Percentiles rank a stretch among this genome's conserved stretches.
These are phyloP conservation scores for Drosophila melanogaster DNA, from an alignment of 1,140 invertebrate genomes.

Conservation along the genomic window Release_6_plus_ISO1_MT NT_033777.3:30562001-30562500, in stretches of 20 bases:
- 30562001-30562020: constrained; percentile 45
- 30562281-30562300: too few relatives aligned
- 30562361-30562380: constrained; percentile 7
- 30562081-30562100: constrained; percentile 67
- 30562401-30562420: constrained; percentile 58
- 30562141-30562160: constrained; percentile 15
- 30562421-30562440: constrained; percentile 62
- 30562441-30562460: constrained; percentile 49
- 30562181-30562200: background rate
- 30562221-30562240: too few relatives aligned
- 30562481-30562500: constrained; percentile 63
- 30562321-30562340: too few relatives aligned
- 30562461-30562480: background rate
- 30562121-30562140: constrained; percentile 62
- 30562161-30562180: constrained; percentile 19
- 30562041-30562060: constrained; percentile 54
- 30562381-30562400: constrained; percentile 6
- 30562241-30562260: too few relatives aligned
- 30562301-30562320: too few relatives aligned
- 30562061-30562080: constrained; percentile 58
- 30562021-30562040: constrained; percentile 31
- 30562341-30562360: background rate
- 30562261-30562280: too few relatives aligned
- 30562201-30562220: background rate
- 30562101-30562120: constrained; percentile 82